These are phyloP conservation scores for Alethe castanea DNA, from an alignment of 2,113 vertebrate species.

Conservation along the genomic window DNA sequence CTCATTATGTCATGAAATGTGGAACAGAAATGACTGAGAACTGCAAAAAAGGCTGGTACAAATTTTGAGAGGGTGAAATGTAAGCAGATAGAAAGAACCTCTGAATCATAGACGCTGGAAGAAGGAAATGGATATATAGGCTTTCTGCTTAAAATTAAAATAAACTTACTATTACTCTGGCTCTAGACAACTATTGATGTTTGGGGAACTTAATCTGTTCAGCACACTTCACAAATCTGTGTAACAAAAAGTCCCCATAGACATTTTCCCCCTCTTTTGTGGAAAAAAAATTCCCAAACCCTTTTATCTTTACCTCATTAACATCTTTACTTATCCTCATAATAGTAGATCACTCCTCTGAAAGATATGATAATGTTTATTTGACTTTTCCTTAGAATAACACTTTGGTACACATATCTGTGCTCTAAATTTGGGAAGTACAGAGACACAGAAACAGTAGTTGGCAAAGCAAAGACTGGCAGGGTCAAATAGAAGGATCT, in stretches of 20 bases:
- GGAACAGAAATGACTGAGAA: neutral
- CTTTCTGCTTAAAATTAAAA: neutral
- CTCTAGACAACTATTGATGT: neutral
- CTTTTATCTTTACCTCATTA: neutral
- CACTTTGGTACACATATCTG: neutral
- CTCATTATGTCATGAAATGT: neutral
- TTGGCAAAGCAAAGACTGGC: neutral
- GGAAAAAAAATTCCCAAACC: neutral
- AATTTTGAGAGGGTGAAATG: neutral
- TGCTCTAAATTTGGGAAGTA: neutral
- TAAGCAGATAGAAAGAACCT: neutral
- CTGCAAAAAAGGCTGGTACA: neutral
- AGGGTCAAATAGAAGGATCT: neutral
- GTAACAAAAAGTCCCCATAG: neutral
- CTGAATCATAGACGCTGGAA: neutral
- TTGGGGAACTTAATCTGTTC: neutral
- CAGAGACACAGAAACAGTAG: neutral
- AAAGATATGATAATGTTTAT: rapidly evolving
- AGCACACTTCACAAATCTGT: neutral
- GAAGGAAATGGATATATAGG: neutral
- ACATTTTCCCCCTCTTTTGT: neutral
- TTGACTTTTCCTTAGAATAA: neutral
- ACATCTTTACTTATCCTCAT: neutral
- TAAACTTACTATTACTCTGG: neutral
- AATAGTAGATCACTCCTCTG: neutral